Base-by-base conservation (phyloP, 2,113 vertebrate genomes). In the Amia ocellicauda region DNA sequence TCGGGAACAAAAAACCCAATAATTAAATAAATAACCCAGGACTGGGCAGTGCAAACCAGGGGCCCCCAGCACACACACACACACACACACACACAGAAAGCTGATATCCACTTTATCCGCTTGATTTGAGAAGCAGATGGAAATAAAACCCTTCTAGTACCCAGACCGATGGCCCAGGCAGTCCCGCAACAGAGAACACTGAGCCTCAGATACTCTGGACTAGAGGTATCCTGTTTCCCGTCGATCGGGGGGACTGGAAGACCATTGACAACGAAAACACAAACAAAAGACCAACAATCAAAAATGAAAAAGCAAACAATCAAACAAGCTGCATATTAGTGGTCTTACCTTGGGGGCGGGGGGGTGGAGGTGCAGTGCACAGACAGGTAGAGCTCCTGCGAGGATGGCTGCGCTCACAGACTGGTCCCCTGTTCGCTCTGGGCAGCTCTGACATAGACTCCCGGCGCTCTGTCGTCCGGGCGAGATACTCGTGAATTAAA, bases 401-500 rank as follows among this genome's bases (percentile, higher is more conserved):
- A 67, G 50, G 65, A 71, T 51, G 79, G 64, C 40, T 20, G 69
- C 13, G 61, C 69, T 57, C 58, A 61, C 17, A 24, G 51, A 8
- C 67, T 70, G 72, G 69, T 74, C 62, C 71, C 74, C 75, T 60
- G 65, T 74, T 78, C 78, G 71, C 67, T 59, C 79, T 65, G 76
- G 74, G 74, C 74, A 68, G 84, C 82, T 83, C 51, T 23, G n/a
- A 26, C 10, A 5, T 3, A 22, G 24, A n/a, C 24, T 81, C 54
- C 63, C 65, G 67, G 20, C 53, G 72, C 82, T n/a, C n/a, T 59
- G 81, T 78, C 60, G 68, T 67, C 67, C 72, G 67, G 74, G 76
- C 68, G 73, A 83, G 83, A 88, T 80, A 81, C 82, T 75, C 77
- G 77, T 83, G 83, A 87, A 85, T 76, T 79, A 71, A 75, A 74